Base-by-base conservation (phyloP, 2,797 vertebrate species). In the Emys orbicularis region DNA sequence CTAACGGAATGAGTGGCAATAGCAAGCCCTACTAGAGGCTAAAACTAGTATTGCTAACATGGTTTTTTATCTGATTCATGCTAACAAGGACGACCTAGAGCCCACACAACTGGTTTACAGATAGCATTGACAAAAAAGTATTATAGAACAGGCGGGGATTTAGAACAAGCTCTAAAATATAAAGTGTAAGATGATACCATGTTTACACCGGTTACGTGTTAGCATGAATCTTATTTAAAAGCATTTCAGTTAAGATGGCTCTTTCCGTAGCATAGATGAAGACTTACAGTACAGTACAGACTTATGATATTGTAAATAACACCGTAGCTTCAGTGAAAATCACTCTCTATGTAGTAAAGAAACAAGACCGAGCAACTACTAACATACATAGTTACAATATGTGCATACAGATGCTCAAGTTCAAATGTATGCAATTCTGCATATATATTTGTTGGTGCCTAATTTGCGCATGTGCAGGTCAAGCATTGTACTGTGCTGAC, bases 401-500 rank as follows among this genome's bases (percentile, higher is more conserved):
- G 16, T 44, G 59, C 27, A 76, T 41, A 19, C 88, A 82, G 61
- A 44, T 1, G 25, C 4, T 3, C 18, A 84, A 12, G 68, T 23
- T 84, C 77, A 59, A 47, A 3, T 12, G 31, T n/a, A n/a, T 6
- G 76, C 34, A 65, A n/a, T 34, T 65, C 34, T n/a, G 16, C 34
- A 65, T 68, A 19, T 37, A 18, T 68, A 5, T 61, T n/a, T 56
- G 34, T 19, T 74, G 19, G 25, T n/a, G 47, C 56, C 87, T 61
- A 91, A 47, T 34, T 31, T 34, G n/a, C 44, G 16, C 12, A 79
- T 0, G 0, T 0, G 4, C 6, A 31, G 12, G 25, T 6, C 1
- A 0, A 76, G 29, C 37, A 5, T 27, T 47, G 49, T 16, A 93
- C 3, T 2, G 81, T 31, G 3, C 56, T 25, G 37, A 56, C 61